These are phyloP conservation scores for Stomatorhinus walkeri DNA, from an alignment of 2,797 vertebrate genomes.

Conservation along the genomic window DNA sequence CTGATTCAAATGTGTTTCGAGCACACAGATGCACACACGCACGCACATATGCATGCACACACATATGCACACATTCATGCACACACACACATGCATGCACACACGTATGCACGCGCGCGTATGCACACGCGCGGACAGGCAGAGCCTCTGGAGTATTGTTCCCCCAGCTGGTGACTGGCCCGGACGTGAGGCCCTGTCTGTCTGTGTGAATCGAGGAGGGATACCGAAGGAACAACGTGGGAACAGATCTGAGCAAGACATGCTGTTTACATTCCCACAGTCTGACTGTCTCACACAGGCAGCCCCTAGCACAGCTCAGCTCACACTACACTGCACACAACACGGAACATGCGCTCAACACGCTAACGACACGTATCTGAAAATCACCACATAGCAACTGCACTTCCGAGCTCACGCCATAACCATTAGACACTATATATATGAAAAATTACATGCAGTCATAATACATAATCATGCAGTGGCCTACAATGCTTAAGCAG, in stretches of 20 bases:
- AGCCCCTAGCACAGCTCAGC: neutral
- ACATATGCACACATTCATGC: neutral
- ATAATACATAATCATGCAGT: neutral
- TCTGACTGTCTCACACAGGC: neutral
- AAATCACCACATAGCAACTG: neutral
- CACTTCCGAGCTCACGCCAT: neutral
- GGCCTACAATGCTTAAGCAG: neutral
- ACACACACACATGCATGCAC: neutral
- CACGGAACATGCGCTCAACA: neutral
- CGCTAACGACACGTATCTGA: neutral
- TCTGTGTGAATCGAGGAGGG: neutral
- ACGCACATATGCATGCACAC: neutral
- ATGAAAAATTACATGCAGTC: neutral
- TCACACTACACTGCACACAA: neutral
- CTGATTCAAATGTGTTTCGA: neutral
- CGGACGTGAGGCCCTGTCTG: neutral
- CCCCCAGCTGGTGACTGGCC: neutral
- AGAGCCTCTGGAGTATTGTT: neutral
- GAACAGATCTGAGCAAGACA: conserved; percentile 36
- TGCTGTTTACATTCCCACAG: conserved; percentile 28
- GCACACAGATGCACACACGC: neutral
- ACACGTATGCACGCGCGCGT: neutral
- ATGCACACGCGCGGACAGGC: neutral
- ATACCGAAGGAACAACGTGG: neutral
- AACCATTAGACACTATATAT: neutral